Percentiles rank a stretch among this genome's conserved stretches.
These are phyloP conservation scores for Balanococcus diminutus DNA, from an alignment of 2,888 invertebrate species.

Conservation along the genomic window DNA sequence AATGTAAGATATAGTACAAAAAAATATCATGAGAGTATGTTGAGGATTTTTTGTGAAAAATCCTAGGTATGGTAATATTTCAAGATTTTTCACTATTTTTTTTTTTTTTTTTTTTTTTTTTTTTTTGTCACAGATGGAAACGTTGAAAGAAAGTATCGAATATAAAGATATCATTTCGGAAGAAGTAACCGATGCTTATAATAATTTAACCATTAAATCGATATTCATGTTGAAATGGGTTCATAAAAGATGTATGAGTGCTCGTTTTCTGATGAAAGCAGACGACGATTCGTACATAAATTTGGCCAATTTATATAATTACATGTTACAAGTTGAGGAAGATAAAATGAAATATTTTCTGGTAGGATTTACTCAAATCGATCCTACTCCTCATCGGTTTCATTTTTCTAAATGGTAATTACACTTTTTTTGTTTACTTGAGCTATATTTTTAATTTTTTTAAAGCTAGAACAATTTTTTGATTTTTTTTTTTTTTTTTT, in stretches of 20 bases:
- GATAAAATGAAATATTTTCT: not conserved
- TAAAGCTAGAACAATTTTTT: too few species aligned
- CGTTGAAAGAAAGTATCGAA: not conserved
- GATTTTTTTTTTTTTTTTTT: too few species aligned
- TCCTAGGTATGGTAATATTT: too few species aligned
- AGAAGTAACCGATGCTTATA: not conserved
- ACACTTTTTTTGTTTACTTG: not conserved
- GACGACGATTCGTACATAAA: not conserved
- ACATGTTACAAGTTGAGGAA: not conserved
- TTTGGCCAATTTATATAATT: not conserved
- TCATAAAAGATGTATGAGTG: not conserved
- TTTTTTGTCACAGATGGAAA: not conserved
- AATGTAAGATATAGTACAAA: not conserved
- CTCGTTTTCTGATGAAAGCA: not conserved
- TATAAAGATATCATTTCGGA: not conserved
- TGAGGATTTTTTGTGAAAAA: too few species aligned
- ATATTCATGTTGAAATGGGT: slow-evolving; percentile 13
- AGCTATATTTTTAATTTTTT: too few species aligned
- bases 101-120: too few species aligned
- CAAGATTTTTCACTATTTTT: too few species aligned
- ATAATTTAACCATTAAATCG: not conserved
- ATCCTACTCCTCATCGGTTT: not conserved
- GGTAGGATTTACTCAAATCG: not conserved
- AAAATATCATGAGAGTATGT: too few species aligned
- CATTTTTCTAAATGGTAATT: slow-evolving; percentile 12